A percentile compares a stretch with the other conserved stretches of the same genome.
These are phyloP conservation scores for Helicoverpa armigera DNA, from an alignment of 1,140 invertebrate genomes.

Conservation along the genomic window DNA sequence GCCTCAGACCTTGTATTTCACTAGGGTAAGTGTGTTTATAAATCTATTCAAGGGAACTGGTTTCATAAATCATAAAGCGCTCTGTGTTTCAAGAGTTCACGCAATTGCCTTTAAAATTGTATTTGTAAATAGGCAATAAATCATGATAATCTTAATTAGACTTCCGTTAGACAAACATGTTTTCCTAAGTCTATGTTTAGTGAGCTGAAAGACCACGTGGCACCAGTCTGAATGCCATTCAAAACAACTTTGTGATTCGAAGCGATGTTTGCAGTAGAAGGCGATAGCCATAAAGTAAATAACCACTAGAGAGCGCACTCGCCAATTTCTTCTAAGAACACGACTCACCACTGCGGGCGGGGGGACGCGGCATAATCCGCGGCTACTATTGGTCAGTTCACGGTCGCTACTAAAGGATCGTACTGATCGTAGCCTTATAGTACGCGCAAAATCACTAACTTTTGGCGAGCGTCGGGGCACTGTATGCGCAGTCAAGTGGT, in stretches of 20 bases:
- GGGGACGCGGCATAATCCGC: no score
- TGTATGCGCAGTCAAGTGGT: no score
- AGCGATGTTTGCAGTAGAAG: background rate
- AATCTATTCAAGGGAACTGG: background rate
- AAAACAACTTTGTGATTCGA: background rate
- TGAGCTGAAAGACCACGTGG: background rate
- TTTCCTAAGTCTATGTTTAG: conserved; percentile 15
- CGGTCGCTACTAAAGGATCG: no score
- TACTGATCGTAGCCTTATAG: no score
- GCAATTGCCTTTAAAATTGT: background rate
- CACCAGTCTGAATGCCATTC: background rate
- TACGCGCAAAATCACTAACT: no score
- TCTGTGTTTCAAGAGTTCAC: no score
- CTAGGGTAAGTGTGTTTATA: conserved; percentile 75
- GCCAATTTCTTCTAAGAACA: no score
- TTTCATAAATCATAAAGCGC: background rate
- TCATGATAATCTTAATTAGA: background rate
- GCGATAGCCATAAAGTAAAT: no score
- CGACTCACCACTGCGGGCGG: no score
- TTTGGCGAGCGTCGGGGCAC: no score
- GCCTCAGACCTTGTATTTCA: conserved; percentile 84
- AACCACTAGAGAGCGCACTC: no score
- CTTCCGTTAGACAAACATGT: conserved; percentile 13
- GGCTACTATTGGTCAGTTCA: no score
- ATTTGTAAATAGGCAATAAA: background rate